Percentiles rank a stretch among this genome's conserved stretches.
Evolutionary conservation across 2,888 invertebrate genomes (phyloP).

Genomic region (Microchrysa polita): DNA sequence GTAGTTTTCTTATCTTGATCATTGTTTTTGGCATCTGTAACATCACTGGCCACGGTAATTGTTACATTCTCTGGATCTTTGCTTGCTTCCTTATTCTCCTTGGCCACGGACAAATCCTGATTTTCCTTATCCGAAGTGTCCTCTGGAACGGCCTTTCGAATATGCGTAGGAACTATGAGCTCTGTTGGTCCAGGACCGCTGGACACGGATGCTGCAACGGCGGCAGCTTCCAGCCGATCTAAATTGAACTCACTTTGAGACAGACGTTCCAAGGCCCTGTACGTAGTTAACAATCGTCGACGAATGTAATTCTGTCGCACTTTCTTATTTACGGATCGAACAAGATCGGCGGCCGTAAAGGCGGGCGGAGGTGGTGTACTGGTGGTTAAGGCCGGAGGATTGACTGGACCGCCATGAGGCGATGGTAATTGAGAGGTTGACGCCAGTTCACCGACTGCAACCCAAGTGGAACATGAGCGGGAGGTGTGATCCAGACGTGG

Average conservation of each 20-base stretch:
- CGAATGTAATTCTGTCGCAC: slow-evolving; percentile 84
- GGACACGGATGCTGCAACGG: slow-evolving; percentile 65
- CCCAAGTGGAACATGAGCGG: slow-evolving; percentile 87
- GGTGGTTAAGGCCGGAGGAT: slow-evolving; percentile 55
- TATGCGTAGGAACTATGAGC: slow-evolving; percentile 52
- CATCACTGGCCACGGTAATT: background rate
- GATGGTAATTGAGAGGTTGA: slow-evolving; percentile 84
- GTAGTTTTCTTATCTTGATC: slow-evolving; percentile 51
- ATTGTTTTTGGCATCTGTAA: background rate
- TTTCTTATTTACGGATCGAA: slow-evolving; percentile 83
- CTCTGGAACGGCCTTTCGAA: background rate
- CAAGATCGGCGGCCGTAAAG: slow-evolving; percentile 74
- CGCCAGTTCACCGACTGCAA: slow-evolving; percentile 80
- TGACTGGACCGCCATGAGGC: slow-evolving; percentile 74
- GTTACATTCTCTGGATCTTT: background rate
- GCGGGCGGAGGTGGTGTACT: slow-evolving; percentile 61
- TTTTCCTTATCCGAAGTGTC: background rate
- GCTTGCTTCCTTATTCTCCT: slow-evolving; percentile 14
- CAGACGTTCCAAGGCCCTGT: slow-evolving; percentile 81
- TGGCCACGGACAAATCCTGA: background rate
- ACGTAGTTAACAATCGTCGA: slow-evolving; percentile 79
- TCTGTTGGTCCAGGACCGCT: slow-evolving; percentile 52
- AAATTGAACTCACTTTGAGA: slow-evolving; percentile 87
- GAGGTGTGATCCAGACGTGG: slow-evolving; percentile 69
- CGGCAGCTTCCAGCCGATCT: slow-evolving; percentile 75